Evolutionary conservation across 35 echinoderm and acorn worm genomes (phyloP), one percentile per base, ranked within the genome.

Genomic region (Ophiothrix spiculata): DNA sequence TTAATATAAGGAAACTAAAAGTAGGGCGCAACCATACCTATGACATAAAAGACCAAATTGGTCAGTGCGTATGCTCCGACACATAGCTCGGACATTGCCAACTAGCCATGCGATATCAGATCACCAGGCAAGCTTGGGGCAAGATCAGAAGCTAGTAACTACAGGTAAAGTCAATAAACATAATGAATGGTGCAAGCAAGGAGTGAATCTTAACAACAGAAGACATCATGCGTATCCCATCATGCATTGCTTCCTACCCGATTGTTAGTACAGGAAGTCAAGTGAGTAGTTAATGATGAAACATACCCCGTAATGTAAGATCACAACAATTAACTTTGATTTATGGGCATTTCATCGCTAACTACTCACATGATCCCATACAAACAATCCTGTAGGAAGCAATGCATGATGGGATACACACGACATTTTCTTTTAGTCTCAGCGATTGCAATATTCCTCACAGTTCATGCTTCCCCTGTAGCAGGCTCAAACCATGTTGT

Each of bases 131-230:
- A 69, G 60, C 60, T 69, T n/a, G 60, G 60, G 60, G 60, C 60
- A 25, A 69, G 60, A 69, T 69, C 60, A 69, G 17, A 69, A 28
- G 60, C 60, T 69, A 69, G 60, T 69, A 25, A 69, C 60, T 69
- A 69, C 60, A 69, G 29, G 60, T n/a, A 69, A 69, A 69, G 60
- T 69, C 60, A 69, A 69, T 69, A 69, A 69, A 69, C 60, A 69
- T 69, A 28, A 69, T 69, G 60, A 69, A 69, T 28, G 60, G 29
- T 69, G 17, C 60, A 69, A 28, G 17, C 60, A 69, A 15, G 60
- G n/a, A n/a, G n/a, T n/a, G n/a, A n/a, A n/a, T n/a, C n/a, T n/a
- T n/a, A n/a, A n/a, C n/a, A n/a, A n/a, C n/a, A n/a, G n/a, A 15
- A 69, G 60, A 69, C 60, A 25, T 15, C 29, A n/a, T 2, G 60